Evolutionary conservation across 1,140 invertebrate genomes (phyloP), one percentile per base, ranked within the genome.

Genomic region (Bradysia coprophila): DNA sequence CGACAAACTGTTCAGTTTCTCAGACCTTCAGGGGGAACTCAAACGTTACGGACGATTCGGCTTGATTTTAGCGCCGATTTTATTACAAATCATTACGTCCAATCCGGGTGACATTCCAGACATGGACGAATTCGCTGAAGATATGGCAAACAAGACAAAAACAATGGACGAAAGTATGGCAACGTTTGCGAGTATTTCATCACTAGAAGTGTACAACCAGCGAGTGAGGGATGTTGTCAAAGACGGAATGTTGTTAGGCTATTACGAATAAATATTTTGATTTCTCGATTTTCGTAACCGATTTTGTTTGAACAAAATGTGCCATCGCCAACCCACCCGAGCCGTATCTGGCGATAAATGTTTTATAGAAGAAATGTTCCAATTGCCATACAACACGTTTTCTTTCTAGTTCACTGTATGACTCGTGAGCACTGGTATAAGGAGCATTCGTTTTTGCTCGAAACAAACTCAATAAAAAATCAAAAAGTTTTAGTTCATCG

Each of bases 1-100:
- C 6, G 31, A 51, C 6, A 40, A 46, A 3, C 21, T 61, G 23
- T 55, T 59, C 49, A 49, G 52, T 18, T 55, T 49, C 22, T 43
- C 48, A 28, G 38, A n/a, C 32, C 45, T 58, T 11, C 21, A 42
- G 13, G 11, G 54, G 40, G 49, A 59, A 40, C 40, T 60, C 19
- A 37, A 46, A 10, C 38, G 18, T 41, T 60, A 52, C 37, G 51
- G 49, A 2, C 50, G 42, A 40, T 55, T 43, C 33, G 51, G 48
- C 10, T 45, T 51, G 20, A 39, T 39, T 11, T 8, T 13, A n/a
- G 20, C 10, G 4, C 21, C 38, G 15, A 22, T 39, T 10, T n/a
- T 39, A 11, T 2, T 39, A 2, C 46, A 41, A 16, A 28, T 38
- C 19, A 21, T 39, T n/a, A 23, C 19, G 9, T 13, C 21, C 9